A percentile compares a stretch with the other conserved stretches of the same genome.
Conservation (phyloP, 2,113 vertebrate species). For the Ramphastos sulfuratus region DNA sequence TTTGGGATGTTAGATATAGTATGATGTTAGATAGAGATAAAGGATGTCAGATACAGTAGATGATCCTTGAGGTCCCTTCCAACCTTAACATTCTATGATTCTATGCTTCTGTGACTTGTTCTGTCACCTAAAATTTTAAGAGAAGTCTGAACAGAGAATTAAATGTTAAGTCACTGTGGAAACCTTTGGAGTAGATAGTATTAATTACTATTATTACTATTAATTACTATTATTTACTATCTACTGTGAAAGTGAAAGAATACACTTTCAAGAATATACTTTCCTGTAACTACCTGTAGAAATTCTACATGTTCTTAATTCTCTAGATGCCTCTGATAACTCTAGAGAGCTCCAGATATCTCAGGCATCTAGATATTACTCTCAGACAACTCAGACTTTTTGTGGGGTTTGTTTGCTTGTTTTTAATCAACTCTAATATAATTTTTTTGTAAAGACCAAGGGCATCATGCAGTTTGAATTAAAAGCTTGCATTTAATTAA, state of each 20-base stretch:
- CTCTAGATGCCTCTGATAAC: neutral
- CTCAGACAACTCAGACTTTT: neutral
- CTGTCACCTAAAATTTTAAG: neutral
- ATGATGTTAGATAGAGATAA: no score
- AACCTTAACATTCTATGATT: no score
- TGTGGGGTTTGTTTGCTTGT: neutral
- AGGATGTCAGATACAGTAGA: no score
- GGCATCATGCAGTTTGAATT: neutral
- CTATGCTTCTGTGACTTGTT: neutral
- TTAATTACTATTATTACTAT: neutral
- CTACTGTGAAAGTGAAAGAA: no score
- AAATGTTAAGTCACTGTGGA: neutral
- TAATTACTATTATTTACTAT: no score
- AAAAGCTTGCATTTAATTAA: neutral
- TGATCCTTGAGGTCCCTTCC: no score
- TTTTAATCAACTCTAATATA: neutral
- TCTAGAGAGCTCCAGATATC: no score
- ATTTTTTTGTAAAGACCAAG: neutral
- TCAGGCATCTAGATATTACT: no score
- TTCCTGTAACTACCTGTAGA: neutral
- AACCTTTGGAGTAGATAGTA: neutral
- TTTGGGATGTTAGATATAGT: neutral
- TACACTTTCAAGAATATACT: neutral
- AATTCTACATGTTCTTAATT: neutral
- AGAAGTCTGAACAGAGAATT: neutral